Evolutionary conservation across 2,888 invertebrate genomes (phyloP).

Genomic region (Anthrax anthrax): DNA sequence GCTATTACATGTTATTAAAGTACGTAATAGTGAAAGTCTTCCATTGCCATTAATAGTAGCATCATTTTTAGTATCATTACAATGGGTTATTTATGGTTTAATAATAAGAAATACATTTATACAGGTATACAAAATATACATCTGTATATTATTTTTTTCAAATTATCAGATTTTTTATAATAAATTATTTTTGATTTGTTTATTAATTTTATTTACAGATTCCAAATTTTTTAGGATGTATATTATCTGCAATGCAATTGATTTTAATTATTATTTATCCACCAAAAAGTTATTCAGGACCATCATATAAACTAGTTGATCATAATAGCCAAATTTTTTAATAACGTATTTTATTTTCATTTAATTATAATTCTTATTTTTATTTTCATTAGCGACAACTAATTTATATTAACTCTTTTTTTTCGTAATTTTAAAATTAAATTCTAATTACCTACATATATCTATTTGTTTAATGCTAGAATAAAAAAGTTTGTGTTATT

Average conservation of each 20-base stretch:
- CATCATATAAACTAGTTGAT: slow-evolving; percentile 28
- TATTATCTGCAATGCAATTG: slow-evolving; percentile 59
- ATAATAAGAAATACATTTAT: slow-evolving; percentile 65
- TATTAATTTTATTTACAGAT: slow-evolving; percentile 47
- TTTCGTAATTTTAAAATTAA: too few relatives aligned
- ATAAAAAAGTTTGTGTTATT: too few relatives aligned
- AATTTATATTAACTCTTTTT: too few relatives aligned
- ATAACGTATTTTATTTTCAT: too few relatives aligned
- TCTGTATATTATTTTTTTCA: too few relatives aligned
- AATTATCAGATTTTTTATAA: too few relatives aligned
- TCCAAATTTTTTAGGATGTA: slow-evolving; percentile 64
- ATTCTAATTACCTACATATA: too few relatives aligned
- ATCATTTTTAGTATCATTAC: slow-evolving; percentile 63
- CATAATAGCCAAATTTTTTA: slow-evolving; percentile 14
- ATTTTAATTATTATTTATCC: slow-evolving; percentile 65
- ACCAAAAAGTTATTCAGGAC: slow-evolving; percentile 29
- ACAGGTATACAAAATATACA: slow-evolving; percentile 41
- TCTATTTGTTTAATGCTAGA: too few relatives aligned
- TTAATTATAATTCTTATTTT: too few relatives aligned
- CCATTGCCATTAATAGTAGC: slow-evolving; percentile 77
- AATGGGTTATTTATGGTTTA: slow-evolving; percentile 77
- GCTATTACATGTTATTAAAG: slow-evolving; percentile 62
- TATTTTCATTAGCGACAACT: too few relatives aligned
- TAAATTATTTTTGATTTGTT: slow-evolving; percentile 26
- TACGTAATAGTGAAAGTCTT: slow-evolving; percentile 68